Conservation (phyloP, 2,888 invertebrate species). For the Neoascia interrupta region DNA sequence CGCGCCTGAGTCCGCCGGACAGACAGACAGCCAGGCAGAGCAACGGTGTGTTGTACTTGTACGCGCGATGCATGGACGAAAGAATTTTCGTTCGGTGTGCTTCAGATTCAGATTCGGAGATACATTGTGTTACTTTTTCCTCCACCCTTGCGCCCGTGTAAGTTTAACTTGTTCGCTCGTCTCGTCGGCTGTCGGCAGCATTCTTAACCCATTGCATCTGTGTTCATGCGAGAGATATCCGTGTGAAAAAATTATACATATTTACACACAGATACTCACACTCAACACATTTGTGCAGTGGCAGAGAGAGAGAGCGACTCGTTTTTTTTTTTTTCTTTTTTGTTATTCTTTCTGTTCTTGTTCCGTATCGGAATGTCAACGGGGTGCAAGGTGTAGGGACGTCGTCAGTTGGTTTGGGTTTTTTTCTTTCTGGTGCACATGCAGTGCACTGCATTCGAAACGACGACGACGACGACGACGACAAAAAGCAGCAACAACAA, state of each 20-base stretch:
- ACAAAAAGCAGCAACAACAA: slow-evolving; percentile 16
- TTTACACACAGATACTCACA: neutral
- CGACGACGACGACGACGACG: neutral
- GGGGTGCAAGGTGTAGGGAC: slow-evolving; percentile 62
- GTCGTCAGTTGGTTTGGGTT: slow-evolving; percentile 29
- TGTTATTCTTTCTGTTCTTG: slow-evolving; percentile 27
- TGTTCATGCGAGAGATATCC: slow-evolving; percentile 24
- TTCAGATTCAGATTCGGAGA: neutral
- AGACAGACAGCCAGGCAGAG: too few relatives aligned
- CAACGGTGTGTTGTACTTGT: neutral
- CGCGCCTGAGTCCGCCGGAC: too few relatives aligned
- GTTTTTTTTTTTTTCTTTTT: slow-evolving; percentile 28
- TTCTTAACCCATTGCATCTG: slow-evolving; percentile 18
- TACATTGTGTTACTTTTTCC: slow-evolving; percentile 44
- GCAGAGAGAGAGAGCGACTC: slow-evolving; percentile 26
- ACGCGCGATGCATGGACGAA: neutral
- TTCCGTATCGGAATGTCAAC: slow-evolving; percentile 67
- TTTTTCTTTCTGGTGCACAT: slow-evolving; percentile 59
- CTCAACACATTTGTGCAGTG: slow-evolving; percentile 18
- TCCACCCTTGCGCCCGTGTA: slow-evolving; percentile 3
- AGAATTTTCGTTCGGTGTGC: slow-evolving; percentile 3
- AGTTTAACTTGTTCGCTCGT: too few relatives aligned
- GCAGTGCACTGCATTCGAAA: slow-evolving; percentile 61
- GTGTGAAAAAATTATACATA: too few relatives aligned
- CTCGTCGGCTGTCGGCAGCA: too few relatives aligned